Evolutionary conservation across 2,797 vertebrate genomes (phyloP), one percentile per base, ranked within the genome.

Genomic region (Potorous gilbertii): DNA sequence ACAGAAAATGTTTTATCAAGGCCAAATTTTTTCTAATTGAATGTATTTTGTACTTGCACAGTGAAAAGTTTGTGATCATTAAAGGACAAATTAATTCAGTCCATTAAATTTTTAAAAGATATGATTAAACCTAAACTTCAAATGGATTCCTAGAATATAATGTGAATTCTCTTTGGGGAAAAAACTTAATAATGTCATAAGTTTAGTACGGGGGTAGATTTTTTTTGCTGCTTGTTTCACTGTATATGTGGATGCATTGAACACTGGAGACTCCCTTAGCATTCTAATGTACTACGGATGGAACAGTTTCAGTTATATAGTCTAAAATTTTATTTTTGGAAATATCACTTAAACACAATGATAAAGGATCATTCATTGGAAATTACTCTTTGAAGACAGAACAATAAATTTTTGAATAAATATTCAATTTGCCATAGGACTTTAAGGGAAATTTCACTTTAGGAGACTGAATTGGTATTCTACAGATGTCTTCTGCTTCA

Each of bases 401-500:
- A 66, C 66, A 94, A 97, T 94, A 96, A 66, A 96, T 94, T 96
- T 97, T 92, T 97, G 93, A 98, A 98, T 96, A 97, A 98, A 98
- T 98, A 97, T 66, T 98, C 96, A 97, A 96, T 96, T 98, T 98
- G 50, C 92, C 96, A 29, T 66, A 94, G 91, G 92, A 92, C 74
- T 96, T 97, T 96, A 92, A 98, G 95, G 62, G 96, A 97, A 97
- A 98, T 97, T 98, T 98, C 93, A 96, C 90, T 12, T 0, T 96
- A 87, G 96, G 95, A 94, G 95, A 96, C 40, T 96, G 66, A 13
- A 94, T 90, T 93, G 87, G 40, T 96, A 57, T 93, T 93, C 94
- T 97, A 95, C 95, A 98, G 97, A 98, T 98, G 87, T 94, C 96
- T 96, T 98, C 56, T 97, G 94, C 96, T 97, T 95, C 95, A n/a